A percentile compares a stretch with the other conserved stretches of the same genome.
Evolutionary conservation across 2,888 invertebrate species (phyloP).

Genomic region (Cistogaster globosa): DNA sequence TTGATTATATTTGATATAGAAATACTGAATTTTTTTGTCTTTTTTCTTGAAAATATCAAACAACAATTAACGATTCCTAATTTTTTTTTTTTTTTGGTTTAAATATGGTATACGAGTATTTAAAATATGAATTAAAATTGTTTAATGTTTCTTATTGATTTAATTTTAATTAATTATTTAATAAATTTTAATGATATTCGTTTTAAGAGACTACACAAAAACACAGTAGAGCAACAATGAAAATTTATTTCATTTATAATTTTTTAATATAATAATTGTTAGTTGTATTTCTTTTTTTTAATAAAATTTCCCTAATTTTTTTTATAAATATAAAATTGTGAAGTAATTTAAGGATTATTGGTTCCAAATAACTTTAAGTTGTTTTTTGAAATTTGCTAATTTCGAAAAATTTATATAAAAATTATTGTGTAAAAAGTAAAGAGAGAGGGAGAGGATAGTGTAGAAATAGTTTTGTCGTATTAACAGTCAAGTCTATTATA

Average conservation of each 20-base stretch:
- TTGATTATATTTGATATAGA: slow-evolving; percentile 23
- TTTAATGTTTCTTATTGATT: slow-evolving; percentile 11
- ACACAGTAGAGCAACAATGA: slow-evolving; percentile 76
- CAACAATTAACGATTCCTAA: slow-evolving; percentile 63
- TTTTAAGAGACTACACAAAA: slow-evolving; percentile 75
- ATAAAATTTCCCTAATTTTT: slow-evolving; percentile 66
- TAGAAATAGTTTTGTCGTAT: neutral
- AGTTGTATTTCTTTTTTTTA: slow-evolving; percentile 44
- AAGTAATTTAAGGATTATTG: neutral
- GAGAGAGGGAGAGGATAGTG: neutral
- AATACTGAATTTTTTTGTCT: slow-evolving; percentile 31
- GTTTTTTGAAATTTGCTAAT: neutral
- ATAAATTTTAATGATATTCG: slow-evolving; percentile 36
- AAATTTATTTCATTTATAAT: slow-evolving; percentile 30
- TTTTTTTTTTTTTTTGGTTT: slow-evolving; percentile 18
- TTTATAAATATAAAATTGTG: neutral
- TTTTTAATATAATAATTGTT: slow-evolving; percentile 57
- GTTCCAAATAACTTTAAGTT: neutral
- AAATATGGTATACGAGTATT: slow-evolving; percentile 31
- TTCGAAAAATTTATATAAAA: neutral
- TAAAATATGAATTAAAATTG: neutral
- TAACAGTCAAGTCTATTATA: no score
- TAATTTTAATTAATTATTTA: slow-evolving; percentile 25
- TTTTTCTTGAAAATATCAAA: slow-evolving; percentile 27
- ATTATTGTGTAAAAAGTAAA: neutral